Evolutionary conservation across 2,888 invertebrate genomes (phyloP).

Genomic region (Diarsia brunnea): DNA sequence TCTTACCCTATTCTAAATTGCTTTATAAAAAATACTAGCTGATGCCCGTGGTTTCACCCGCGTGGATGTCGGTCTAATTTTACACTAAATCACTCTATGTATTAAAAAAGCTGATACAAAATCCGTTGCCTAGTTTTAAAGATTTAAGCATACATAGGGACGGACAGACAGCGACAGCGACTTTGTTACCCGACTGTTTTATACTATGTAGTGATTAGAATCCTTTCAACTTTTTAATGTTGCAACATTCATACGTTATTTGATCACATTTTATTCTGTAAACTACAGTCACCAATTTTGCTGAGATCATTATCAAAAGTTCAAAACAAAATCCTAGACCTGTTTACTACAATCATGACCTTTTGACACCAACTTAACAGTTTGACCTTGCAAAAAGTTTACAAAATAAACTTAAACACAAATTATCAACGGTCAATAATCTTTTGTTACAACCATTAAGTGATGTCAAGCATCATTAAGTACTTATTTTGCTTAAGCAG

Average conservation of each 20-base stretch:
- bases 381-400: slow-evolving; percentile 32
- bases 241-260: neutral
- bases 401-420: slow-evolving; percentile 48
- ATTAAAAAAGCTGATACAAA: too few species aligned
- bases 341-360: slow-evolving; percentile 31
- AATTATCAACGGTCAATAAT: slow-evolving; percentile 38
- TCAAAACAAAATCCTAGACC: slow-evolving; percentile 46
- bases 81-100: too few species aligned
- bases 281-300: neutral
- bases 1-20: too few species aligned
- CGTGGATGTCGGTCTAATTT: too few species aligned
- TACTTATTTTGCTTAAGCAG: slow-evolving; percentile 29
- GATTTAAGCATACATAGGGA: too few species aligned
- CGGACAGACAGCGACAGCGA: too few species aligned
- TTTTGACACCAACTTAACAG: slow-evolving; percentile 11
- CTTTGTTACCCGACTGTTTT: too few species aligned
- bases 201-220: too few species aligned
- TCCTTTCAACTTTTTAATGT: too few species aligned
- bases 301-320: slow-evolving; percentile 5
- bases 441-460: slow-evolving; percentile 27
- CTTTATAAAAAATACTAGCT: too few species aligned
- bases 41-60: too few species aligned
- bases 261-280: neutral
- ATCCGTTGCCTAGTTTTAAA: too few species aligned
- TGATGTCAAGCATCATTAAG: slow-evolving; percentile 50